A percentile compares a stretch with the other conserved stretches of the same genome.
Conservation (phyloP, 2,797 vertebrate genomes). For the Euphonia xanthogaster region DNA sequence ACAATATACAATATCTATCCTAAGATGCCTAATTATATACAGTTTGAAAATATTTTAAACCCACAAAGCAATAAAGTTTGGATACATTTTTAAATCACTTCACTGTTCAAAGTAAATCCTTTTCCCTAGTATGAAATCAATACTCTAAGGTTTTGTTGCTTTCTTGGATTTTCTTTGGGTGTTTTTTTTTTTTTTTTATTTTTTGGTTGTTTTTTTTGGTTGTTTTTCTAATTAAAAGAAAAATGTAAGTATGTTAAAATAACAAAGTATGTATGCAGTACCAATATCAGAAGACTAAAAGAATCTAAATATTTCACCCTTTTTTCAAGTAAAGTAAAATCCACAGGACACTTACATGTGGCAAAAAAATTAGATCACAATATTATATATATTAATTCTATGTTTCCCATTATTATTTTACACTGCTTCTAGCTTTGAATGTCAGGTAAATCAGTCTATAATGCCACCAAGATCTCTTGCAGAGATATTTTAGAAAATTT, state of each 20-base stretch:
- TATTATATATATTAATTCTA: not conserved
- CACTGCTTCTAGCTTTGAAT: not conserved
- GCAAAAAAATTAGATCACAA: not conserved
- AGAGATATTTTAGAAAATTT: not conserved
- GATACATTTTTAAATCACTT: not conserved
- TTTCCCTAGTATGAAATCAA: not conserved
- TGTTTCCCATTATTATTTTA: not conserved
- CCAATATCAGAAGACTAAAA: not conserved
- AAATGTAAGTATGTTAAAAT: not conserved
- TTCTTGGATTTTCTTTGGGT: not conserved
- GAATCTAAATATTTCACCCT: not conserved
- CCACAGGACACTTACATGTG: not conserved
- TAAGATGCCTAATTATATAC: not conserved
- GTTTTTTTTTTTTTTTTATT: not conserved
- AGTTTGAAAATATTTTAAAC: not conserved
- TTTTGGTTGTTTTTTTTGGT: not conserved
- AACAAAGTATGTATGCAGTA: not conserved
- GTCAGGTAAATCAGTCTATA: not conserved
- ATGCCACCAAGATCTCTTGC: not conserved
- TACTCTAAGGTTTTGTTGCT: not conserved
- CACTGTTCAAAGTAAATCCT: not conserved
- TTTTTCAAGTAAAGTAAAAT: not conserved
- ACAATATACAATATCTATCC: not conserved
- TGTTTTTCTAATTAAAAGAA: not conserved
- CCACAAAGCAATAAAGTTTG: not conserved